Evolutionary conservation across 2,113 vertebrate genomes (phyloP).

Genomic region (Oostethus manadensis): DNA sequence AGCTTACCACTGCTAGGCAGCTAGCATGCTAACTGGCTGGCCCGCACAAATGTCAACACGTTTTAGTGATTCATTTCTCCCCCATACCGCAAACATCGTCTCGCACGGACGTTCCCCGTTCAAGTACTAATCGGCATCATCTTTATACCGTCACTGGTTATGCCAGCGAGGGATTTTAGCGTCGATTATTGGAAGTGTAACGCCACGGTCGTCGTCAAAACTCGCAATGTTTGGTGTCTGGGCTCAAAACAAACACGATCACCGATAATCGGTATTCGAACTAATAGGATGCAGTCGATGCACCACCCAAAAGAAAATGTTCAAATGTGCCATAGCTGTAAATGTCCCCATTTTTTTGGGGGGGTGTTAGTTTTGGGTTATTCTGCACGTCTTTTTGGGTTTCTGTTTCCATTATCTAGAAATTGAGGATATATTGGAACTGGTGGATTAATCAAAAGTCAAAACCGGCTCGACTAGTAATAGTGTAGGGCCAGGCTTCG

Average conservation of each 20-base stretch:
- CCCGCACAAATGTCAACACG: conserved; percentile 30
- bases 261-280: neutral
- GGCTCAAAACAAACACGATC: neutral
- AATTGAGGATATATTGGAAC: neutral
- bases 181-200: neutral
- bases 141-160: neutral
- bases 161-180: neutral
- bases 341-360: no score
- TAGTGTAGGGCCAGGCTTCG: neutral
- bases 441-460: neutral
- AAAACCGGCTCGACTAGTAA: neutral
- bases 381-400: neutral
- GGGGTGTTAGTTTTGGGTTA: neutral
- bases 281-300: no score
- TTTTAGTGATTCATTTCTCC: no score
- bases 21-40: conserved; percentile 33
- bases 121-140: neutral
- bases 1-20: conserved; percentile 35
- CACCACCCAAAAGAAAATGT: no score
- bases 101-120: neutral
- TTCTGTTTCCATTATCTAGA: neutral
- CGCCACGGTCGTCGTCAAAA: neutral
- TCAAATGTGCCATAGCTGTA: no score
- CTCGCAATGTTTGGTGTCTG: neutral
- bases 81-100: neutral